Evolutionary conservation across 1,140 invertebrate species (phyloP), one percentile per base, ranked within the genome.

Genomic region (Drosophila albomicans): DNA sequence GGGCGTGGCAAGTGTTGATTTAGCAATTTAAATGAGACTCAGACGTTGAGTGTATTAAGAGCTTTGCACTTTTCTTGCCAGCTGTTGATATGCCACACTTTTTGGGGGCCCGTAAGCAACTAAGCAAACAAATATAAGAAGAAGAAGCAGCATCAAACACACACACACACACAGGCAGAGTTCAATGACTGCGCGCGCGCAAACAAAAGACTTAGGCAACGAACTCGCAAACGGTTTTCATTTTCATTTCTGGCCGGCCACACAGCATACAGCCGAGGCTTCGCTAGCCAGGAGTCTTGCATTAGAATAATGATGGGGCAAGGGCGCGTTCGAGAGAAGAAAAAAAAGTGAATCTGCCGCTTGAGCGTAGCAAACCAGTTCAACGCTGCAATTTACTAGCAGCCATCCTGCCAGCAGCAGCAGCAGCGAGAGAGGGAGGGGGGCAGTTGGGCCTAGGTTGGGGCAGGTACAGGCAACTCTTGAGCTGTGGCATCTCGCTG

Each of bases 181-280:
- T 89, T 89, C 85, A 77, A 66, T 89, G 85, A 89, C 85, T 84
- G 72, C 25, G 59, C 64, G 56, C 64, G 45, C 38, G 51, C 73
- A 81, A 89, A 89, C 89, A 75, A 91, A 91, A 89, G 89, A 91
- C 89, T 91, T 91, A 91, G 85, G 89, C 89, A 86, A 81, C 89
- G 81, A 91, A 91, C 89, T 75, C 66, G 67, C 59, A 59, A 71
- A 58, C 66, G 84, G 87, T 82, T 91, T 91, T 91, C 88, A 74
- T 91, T 91, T 91, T 91, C 88, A 91, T 91, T 90, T 81, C 68
- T 58, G 56, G 20, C 20, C 20, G 20, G 20, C 20, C 20, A 25
- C 20, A 25, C 20, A 25, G 20, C 20, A 25, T 25, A 25, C 20
- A 25, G 20, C 20, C 20, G 20, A 48, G 58, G 46, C 7, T 10